Conservation (phyloP, 2,797 vertebrate species). For the Tokudaia tokunoshimensis region DNA sequence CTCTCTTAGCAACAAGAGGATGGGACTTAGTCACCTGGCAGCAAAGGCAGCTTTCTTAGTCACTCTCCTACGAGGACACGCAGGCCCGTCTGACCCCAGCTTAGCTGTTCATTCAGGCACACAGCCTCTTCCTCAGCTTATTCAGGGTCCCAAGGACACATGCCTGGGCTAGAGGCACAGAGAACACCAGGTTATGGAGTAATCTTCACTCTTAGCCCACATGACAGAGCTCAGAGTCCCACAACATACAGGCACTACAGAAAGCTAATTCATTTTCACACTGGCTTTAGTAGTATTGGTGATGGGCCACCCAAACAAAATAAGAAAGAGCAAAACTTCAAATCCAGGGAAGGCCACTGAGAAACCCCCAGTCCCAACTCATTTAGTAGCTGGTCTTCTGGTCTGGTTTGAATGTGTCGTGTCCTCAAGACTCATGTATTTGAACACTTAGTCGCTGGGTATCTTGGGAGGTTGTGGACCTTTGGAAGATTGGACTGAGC, state of each 20-base stretch:
- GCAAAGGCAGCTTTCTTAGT: neutral
- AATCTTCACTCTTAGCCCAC: neutral
- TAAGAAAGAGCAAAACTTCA: neutral
- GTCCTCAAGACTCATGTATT: neutral
- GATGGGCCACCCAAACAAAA: neutral
- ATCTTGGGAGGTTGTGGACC: neutral
- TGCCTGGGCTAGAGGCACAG: neutral
- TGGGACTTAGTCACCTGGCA: neutral
- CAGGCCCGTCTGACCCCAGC: neutral
- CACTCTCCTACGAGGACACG: neutral
- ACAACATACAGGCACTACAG: neutral
- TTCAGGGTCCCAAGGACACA: neutral
- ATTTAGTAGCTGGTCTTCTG: neutral
- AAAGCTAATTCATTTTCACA: neutral
- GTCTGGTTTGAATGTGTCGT: neutral
- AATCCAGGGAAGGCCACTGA: neutral
- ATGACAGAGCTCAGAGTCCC: conserved; percentile 4
- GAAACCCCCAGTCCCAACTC: neutral
- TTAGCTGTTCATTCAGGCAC: neutral
- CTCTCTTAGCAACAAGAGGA: neutral
- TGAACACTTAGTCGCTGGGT: neutral
- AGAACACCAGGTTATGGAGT: neutral
- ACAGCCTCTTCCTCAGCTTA: neutral
- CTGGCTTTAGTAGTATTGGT: neutral
- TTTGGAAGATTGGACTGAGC: neutral